Evolutionary conservation across 2,888 invertebrate species (phyloP).

Genomic region (Noctua janthe): DNA sequence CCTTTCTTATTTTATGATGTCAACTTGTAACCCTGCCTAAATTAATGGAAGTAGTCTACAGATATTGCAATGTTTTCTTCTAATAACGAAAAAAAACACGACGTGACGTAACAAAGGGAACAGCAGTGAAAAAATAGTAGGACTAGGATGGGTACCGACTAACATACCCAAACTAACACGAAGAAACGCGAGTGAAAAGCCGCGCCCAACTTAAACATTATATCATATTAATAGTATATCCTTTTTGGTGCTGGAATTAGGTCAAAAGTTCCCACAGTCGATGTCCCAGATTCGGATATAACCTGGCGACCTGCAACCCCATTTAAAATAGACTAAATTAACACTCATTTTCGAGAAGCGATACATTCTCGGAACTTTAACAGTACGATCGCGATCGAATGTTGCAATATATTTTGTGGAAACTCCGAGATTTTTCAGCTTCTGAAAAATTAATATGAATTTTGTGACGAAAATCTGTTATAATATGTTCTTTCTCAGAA

Average conservation of each 20-base stretch:
- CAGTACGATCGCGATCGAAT: neutral
- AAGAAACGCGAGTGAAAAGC: constrained; percentile 13
- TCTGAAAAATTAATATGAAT: neutral
- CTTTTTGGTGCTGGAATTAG: constrained; percentile 48
- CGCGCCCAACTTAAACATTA: constrained; percentile 32
- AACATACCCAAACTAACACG: neutral
- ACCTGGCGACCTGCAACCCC: constrained; percentile 57
- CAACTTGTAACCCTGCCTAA: neutral
- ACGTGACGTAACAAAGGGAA: neutral
- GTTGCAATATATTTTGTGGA: constrained; percentile 1
- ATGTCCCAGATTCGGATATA: constrained; percentile 50
- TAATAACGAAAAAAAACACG: neutral
- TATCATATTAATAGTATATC: constrained; percentile 51
- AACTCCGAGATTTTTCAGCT: neutral
- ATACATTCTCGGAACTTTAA: constrained; percentile 1
- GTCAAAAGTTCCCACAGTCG: constrained; percentile 52
- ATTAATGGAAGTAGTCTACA: too few relatives aligned
- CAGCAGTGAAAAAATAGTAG: neutral
- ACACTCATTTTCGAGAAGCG: constrained; percentile 17
- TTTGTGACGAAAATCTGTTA: neutral
- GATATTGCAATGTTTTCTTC: too few relatives aligned
- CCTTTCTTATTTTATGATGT: neutral
- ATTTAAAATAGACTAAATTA: constrained; percentile 51
- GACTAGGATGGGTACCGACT: neutral
- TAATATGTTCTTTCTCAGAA: constrained; percentile 3